These are phyloP conservation scores for Semnornis frantzii DNA, from an alignment of 2,113 vertebrate genomes.

Conservation along the genomic window DNA sequence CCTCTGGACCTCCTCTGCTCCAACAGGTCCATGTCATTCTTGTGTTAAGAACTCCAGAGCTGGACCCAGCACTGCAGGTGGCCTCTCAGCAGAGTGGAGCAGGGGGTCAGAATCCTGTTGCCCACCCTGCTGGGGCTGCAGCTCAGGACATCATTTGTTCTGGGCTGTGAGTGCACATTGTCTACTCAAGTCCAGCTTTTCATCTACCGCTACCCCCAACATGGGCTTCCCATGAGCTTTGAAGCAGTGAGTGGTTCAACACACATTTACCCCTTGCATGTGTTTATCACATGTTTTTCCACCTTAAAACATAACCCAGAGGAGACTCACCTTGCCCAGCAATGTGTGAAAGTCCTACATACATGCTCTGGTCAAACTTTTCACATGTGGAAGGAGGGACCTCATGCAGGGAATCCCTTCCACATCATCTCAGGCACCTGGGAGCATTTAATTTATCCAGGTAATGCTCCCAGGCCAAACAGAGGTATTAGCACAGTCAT, in stretches of 20 bases:
- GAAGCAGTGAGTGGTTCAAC: background rate
- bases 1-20: too few species aligned
- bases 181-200: background rate
- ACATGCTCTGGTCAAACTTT: background rate
- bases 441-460: constrained; percentile 9
- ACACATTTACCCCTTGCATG: background rate
- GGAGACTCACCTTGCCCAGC: background rate
- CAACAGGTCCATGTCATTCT: background rate
- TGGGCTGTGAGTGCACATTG: background rate
- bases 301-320: background rate
- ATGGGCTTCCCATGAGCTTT: background rate
- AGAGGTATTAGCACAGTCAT: background rate
- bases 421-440: background rate
- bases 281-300: background rate
- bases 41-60: background rate
- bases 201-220: background rate
- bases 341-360: background rate
- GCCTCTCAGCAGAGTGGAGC: background rate
- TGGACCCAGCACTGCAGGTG: background rate
- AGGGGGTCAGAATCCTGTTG: background rate
- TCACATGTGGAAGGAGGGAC: background rate
- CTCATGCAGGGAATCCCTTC: background rate
- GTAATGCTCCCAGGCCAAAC: background rate
- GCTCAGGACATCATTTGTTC: background rate
- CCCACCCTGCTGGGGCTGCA: background rate